These are phyloP conservation scores for Scortum barcoo DNA, from an alignment of 2,113 vertebrate species.

Conservation along the genomic window DNA sequence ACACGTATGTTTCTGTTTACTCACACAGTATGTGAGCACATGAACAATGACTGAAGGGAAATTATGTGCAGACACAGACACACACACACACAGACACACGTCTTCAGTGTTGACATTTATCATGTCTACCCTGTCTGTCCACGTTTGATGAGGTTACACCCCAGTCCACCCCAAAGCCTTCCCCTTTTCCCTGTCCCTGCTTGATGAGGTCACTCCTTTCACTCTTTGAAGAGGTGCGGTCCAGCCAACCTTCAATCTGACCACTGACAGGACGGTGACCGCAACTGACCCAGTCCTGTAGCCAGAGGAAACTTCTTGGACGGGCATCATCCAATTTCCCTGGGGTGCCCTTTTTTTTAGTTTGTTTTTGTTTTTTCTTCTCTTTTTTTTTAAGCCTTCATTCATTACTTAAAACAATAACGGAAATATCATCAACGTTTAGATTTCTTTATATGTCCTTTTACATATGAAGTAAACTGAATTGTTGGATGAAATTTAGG, in stretches of 20 bases:
- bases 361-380: no score
- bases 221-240: slow-evolving; percentile 48
- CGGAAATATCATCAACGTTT: no score
- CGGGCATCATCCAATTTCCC: no score
- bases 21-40: not conserved
- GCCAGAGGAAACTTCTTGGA: not conserved
- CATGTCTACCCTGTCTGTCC: slow-evolving; percentile 63
- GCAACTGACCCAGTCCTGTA: slow-evolving; percentile 1
- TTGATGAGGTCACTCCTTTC: slow-evolving; percentile 72
- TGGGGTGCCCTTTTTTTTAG: no score
- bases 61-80: slow-evolving; percentile 7
- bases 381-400: no score
- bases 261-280: slow-evolving; percentile 60
- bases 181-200: slow-evolving; percentile 46
- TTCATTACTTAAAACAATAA: no score
- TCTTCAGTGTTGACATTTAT: slow-evolving; percentile 53
- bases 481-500: not conserved
- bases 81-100: slow-evolving; percentile 31
- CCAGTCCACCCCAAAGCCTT: slow-evolving; percentile 54
- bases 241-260: slow-evolving; percentile 64
- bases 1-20: not conserved
- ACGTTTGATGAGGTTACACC: slow-evolving; percentile 67
- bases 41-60: slow-evolving; percentile 30
- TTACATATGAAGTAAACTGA: no score
- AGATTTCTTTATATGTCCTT: not conserved